Evolutionary conservation across 2,113 vertebrate species (phyloP), one percentile per base, ranked within the genome.

Genomic region (Strix aluco): DNA sequence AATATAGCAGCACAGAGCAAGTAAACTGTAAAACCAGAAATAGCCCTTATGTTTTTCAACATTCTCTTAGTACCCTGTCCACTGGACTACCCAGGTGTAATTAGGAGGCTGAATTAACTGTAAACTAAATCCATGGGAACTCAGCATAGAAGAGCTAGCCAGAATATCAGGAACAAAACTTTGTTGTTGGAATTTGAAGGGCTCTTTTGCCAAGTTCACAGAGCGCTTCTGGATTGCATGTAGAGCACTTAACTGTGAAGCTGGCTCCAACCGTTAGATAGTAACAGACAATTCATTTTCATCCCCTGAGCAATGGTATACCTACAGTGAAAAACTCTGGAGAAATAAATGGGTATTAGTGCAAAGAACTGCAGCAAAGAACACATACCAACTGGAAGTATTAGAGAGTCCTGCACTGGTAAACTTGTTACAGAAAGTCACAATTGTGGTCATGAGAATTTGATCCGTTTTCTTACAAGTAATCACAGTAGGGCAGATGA

Each of bases 81-180:
- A 40, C 65, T 61, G 78, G 19, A 62, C 25, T 57, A 32, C 51
- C 25, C 2, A 2, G 54, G 14, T 83, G 61, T 55, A 27, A 78
- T 59, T 81, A 38, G 6, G 54, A 81, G 55, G 51, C 59, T 83
- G 75, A 77, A 86, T 62, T 61, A 61, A 75, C 27, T 82, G 81
- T 65, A 79, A 91, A 51, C 66, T 36, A 87, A 91, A 82, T 91
- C 92, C 66, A 81, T 49, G 66, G 85, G 91, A 94, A 86, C 74
- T 66, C 71, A 23, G 84, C 61, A 34, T 4, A 51, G 72, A 72
- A 88, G 16, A 89, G 14, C 26, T 42, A 44, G 57, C 70, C 87
- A 79, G 77, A 66, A 51, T 54, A 86, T 51, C 72, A 85, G 73
- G 65, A 89, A 65, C 70, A 92, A 82, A 89, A 57, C 70, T 70